Base-by-base conservation (phyloP, 1,140 invertebrate species). In the Drosophila tani region DNA sequence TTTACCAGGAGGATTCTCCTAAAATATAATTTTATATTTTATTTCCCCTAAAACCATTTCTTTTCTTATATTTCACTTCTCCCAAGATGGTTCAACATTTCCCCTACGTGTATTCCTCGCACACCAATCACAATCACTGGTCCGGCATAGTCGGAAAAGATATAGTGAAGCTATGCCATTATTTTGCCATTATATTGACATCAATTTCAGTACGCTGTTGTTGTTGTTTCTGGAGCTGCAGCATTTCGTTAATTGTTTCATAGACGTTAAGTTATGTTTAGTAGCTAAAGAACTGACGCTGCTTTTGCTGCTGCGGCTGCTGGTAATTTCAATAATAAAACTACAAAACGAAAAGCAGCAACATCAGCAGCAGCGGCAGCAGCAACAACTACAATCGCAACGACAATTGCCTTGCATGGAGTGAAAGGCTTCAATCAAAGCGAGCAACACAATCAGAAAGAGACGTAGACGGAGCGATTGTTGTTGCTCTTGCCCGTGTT, bases 391-490 rank as follows among this genome's bases (percentile, higher is more conserved):
- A 75, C 82, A 84, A 78, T 79, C 73, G 77, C 82, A 85, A 88
- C 75, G 85, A 90, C 85, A 88, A 88, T 88, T 91, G 83, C 87
- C 87, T 91, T 88, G 87, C 88, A 91, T 87, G 87, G 87, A 91
- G 88, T 91, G 87, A 91, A 91, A 91, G 87, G 87, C 87, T 91
- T 91, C 87, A 91, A 91, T 91, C 87, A 91, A 91, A 91, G 74
- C 76, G 79, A 91, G 79, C 81, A 87, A 79, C 86, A 91, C 80
- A 91, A 91, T 91, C 87, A 91, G 68, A 80, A 84, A 83, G 74
- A 81, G 78, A 88, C 81, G 78, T 81, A 90, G 77, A 79, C 85
- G 78, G 75, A 79, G 85, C 85, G 83, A 86, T 82, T 82, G 82
- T 70, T 79, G 74, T 55, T 83, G 68, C 56, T 65, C 57, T 29